phyloP scores from a whole-genome alignment of 2,888 invertebrate species.

The Trypoxylon attenuatum region DNA sequence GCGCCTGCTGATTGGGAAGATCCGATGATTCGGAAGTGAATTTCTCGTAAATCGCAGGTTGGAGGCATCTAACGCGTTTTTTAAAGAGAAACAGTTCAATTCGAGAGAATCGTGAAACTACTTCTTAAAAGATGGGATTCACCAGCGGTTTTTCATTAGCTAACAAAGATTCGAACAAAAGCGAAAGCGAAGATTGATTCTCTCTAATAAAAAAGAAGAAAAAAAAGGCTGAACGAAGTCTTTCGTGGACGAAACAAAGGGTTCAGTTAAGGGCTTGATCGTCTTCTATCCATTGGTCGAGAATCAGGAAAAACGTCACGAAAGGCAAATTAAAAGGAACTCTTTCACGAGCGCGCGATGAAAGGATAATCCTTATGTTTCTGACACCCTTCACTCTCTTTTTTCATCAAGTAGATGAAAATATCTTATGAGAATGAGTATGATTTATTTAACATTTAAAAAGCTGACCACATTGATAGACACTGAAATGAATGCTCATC shows the following conservation, averaged over 20 bases:
- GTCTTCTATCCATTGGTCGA: constrained; percentile 21
- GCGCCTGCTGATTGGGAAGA: too few species aligned
- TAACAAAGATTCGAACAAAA: constrained; percentile 25
- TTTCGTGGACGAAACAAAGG: constrained; percentile 43
- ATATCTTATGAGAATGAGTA: too few species aligned
- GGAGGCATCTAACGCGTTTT: too few species aligned
- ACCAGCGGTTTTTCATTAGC: constrained; percentile 45
- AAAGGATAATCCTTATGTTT: neutral
- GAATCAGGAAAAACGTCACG: constrained; percentile 20
- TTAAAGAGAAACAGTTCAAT: too few species aligned
- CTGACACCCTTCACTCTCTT: neutral
- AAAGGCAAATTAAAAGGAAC: constrained; percentile 18
- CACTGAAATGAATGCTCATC: too few species aligned
- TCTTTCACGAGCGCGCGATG: constrained; percentile 10
- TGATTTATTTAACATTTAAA: too few species aligned
- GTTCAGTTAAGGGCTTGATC: constrained; percentile 42
- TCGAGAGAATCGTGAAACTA: too few species aligned
- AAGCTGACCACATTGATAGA: too few species aligned
- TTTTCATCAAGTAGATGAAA: too few species aligned
- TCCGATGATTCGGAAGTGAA: too few species aligned
- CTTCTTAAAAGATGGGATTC: neutral
- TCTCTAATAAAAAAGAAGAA: too few species aligned
- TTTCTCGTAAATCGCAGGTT: too few species aligned
- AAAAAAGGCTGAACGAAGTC: constrained; percentile 35
- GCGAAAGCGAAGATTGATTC: constrained; percentile 31